Conservation (phyloP, 2,888 invertebrate genomes). For the Apodemia mormo region DNA sequence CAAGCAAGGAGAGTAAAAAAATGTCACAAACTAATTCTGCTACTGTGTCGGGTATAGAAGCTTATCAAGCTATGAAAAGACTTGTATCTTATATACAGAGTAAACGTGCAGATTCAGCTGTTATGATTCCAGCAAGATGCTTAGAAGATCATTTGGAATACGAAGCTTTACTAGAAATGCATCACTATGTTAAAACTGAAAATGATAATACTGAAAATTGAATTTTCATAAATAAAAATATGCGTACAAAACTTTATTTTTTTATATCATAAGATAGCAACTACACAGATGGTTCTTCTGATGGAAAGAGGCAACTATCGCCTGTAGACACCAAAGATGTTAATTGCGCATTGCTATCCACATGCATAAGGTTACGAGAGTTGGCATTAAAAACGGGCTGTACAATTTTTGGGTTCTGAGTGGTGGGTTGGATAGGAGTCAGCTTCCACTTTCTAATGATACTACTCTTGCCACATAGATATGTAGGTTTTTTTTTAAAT, state of each 20-base stretch:
- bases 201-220: slow-evolving; percentile 4
- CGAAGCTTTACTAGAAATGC: slow-evolving; percentile 6
- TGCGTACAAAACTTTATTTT: background rate
- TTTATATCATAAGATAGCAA: too few species aligned
- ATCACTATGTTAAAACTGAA: slow-evolving; percentile 6
- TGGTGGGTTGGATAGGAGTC: too few species aligned
- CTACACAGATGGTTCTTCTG: too few species aligned
- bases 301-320: too few species aligned
- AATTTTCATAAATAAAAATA: background rate
- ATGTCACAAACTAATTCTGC: background rate
- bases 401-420: too few species aligned
- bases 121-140: background rate
- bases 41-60: slow-evolving; percentile 4
- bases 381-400: too few species aligned
- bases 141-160: slow-evolving; percentile 6
- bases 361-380: too few species aligned
- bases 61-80: slow-evolving; percentile 18
- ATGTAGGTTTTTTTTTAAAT: too few species aligned
- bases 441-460: too few species aligned
- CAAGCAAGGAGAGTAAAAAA: background rate
- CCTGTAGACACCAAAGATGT: too few species aligned
- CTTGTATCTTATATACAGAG: background rate
- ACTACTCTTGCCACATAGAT: too few species aligned
- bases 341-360: too few species aligned
- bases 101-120: slow-evolving; percentile 4